Percentiles rank a stretch among this genome's conserved stretches.
phyloP scores from a whole-genome alignment of 2,797 vertebrate genomes.

The Cossypha dichroa region DNA sequence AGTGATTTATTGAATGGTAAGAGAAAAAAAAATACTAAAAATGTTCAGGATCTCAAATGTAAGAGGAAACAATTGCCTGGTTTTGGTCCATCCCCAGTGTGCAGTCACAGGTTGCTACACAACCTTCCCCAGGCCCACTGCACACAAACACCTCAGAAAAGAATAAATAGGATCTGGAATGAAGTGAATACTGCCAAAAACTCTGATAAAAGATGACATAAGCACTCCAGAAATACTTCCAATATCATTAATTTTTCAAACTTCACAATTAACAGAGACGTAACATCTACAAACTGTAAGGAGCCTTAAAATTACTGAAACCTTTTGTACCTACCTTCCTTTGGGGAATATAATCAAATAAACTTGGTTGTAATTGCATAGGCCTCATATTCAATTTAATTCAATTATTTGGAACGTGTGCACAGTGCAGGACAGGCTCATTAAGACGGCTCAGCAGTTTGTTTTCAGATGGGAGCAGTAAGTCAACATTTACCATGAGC shows the following conservation, averaged over 20 bases:
- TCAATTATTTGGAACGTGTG: conserved; percentile 76
- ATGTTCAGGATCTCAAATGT: background rate
- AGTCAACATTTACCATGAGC: conserved; percentile 55
- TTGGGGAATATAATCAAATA: conserved; percentile 54
- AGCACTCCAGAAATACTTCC: background rate
- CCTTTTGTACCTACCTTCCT: background rate
- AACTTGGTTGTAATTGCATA: conserved; percentile 64
- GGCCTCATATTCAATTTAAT: conserved; percentile 68
- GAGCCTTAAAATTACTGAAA: conserved; percentile 2
- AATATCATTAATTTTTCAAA: background rate
- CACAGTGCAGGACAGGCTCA: conserved; percentile 69
- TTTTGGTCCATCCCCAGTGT: background rate
- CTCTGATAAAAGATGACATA: background rate
- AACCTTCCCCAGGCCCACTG: background rate
- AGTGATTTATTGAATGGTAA: background rate
- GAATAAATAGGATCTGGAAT: background rate
- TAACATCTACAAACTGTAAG: background rate
- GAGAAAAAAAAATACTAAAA: background rate
- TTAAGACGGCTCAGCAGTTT: conserved; percentile 63
- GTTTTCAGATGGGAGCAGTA: conserved; percentile 50
- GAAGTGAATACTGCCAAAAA: background rate
- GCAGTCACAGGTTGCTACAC: background rate
- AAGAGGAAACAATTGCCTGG: background rate
- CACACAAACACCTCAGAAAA: background rate
- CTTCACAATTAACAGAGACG: background rate